Conservation (phyloP, 1,140 invertebrate genomes). For the Sesamia nonagrioides region DNA sequence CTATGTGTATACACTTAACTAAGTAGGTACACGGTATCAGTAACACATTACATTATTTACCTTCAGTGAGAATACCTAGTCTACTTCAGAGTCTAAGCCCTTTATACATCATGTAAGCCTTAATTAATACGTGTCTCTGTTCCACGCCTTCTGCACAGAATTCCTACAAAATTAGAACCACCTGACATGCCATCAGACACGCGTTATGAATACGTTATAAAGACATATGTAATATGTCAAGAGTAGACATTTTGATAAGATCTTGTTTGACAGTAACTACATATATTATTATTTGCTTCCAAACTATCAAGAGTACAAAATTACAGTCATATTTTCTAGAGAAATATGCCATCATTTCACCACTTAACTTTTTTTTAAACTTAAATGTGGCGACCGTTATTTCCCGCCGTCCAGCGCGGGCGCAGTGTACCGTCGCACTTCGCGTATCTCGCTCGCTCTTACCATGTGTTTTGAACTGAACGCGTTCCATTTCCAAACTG, state of each 20-base stretch:
- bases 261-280: background rate
- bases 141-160: too few relatives aligned
- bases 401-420: conserved; percentile 32
- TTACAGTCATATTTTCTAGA: background rate
- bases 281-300: background rate
- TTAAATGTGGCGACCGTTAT: conserved; percentile 40
- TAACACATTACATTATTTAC: too few relatives aligned
- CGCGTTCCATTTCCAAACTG: conserved; percentile 30
- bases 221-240: too few relatives aligned
- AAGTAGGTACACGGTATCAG: too few relatives aligned
- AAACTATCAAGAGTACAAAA: background rate
- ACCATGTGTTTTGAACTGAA: conserved; percentile 16
- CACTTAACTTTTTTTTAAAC: conserved; percentile 21
- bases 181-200: too few relatives aligned
- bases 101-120: too few relatives aligned
- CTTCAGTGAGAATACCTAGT: too few relatives aligned
- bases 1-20: too few relatives aligned
- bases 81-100: too few relatives aligned
- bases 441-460: conserved; percentile 68
- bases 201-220: too few relatives aligned
- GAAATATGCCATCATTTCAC: conserved; percentile 3
- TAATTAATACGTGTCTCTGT: too few relatives aligned
- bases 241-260: background rate
- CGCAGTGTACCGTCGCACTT: conserved; percentile 61
- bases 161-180: too few relatives aligned